Evolutionary conservation across 2,888 invertebrate species (phyloP).

Genomic region (Agrochola lychnidis): DNA sequence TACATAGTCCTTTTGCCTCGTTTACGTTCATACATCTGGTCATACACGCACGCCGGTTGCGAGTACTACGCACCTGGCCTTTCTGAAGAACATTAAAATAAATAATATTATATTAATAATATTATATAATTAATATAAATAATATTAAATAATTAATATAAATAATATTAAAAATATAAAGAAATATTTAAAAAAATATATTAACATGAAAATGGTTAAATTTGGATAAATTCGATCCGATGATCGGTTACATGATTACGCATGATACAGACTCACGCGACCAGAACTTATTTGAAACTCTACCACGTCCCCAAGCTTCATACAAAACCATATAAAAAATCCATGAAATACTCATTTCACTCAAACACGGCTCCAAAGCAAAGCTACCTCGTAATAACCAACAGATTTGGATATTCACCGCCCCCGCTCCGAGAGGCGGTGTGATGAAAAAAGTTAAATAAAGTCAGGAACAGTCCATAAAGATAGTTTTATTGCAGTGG

Average conservation of each 20-base stretch:
- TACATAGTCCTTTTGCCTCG: too few relatives aligned
- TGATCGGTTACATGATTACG: not conserved
- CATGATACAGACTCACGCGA: not conserved
- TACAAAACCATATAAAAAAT: slow-evolving; percentile 6
- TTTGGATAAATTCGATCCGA: too few relatives aligned
- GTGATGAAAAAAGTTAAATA: slow-evolving; percentile 59
- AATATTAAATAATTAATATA: too few relatives aligned
- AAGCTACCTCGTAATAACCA: slow-evolving; percentile 25
- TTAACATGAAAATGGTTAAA: too few relatives aligned
- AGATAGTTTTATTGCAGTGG: slow-evolving; percentile 51
- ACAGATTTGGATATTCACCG: slow-evolving; percentile 50
- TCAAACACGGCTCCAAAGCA: slow-evolving; percentile 22
- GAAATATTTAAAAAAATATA: too few relatives aligned
- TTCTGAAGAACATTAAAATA: too few relatives aligned
- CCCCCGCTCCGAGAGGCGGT: slow-evolving; percentile 3
- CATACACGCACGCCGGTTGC: too few relatives aligned
- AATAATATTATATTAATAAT: too few relatives aligned
- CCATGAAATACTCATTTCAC: slow-evolving; percentile 15
- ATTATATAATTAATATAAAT: too few relatives aligned
- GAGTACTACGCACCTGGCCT: too few relatives aligned
- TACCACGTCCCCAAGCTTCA: not conserved
- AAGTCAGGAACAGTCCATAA: slow-evolving; percentile 30
- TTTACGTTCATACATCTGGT: too few relatives aligned
- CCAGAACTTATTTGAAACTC: not conserved
- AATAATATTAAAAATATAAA: too few relatives aligned